Percentiles rank a stretch among this genome's conserved stretches.
These are phyloP conservation scores for Cephus pulcher DNA, from an alignment of 2,888 invertebrate species.

Conservation along the genomic window DNA sequence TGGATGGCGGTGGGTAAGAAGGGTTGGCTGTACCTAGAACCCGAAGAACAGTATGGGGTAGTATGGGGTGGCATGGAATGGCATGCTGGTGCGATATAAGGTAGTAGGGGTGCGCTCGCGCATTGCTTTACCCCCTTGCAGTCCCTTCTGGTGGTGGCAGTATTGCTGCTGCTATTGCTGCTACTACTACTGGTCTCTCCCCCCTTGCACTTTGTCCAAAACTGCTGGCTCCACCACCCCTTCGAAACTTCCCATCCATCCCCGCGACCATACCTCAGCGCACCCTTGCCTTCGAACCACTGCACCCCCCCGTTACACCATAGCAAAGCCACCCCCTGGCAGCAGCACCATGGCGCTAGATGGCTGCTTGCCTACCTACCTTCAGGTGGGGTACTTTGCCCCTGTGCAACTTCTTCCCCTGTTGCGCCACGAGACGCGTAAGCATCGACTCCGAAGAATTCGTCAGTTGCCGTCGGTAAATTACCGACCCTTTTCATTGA, in stretches of 20 bases:
- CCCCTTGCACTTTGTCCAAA: constrained; percentile 30
- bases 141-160: constrained; percentile 5
- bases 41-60: neutral
- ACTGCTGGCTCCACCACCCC: constrained; percentile 22
- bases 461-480: constrained; percentile 32
- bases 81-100: constrained; percentile 5
- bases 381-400: constrained; percentile 4
- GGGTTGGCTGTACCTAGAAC: neutral
- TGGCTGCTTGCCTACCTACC: neutral
- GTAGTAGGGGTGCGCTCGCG: constrained; percentile 34
- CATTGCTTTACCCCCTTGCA: constrained; percentile 29
- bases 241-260: constrained; percentile 5
- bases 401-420: constrained; percentile 27
- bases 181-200: constrained; percentile 10
- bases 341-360: constrained; percentile 13
- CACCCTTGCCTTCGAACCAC: constrained; percentile 14
- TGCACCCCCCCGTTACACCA: constrained; percentile 9
- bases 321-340: neutral
- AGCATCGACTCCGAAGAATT: constrained; percentile 30
- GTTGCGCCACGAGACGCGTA: constrained; percentile 30
- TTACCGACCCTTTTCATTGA: constrained; percentile 4
- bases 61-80: neutral
- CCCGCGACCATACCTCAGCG: constrained; percentile 22
- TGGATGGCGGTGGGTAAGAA: neutral
- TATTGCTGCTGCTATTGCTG: neutral